Evolutionary conservation across 2,797 vertebrate species (phyloP), one percentile per base, ranked within the genome.

Genomic region (Sciurus vulgaris): DNA sequence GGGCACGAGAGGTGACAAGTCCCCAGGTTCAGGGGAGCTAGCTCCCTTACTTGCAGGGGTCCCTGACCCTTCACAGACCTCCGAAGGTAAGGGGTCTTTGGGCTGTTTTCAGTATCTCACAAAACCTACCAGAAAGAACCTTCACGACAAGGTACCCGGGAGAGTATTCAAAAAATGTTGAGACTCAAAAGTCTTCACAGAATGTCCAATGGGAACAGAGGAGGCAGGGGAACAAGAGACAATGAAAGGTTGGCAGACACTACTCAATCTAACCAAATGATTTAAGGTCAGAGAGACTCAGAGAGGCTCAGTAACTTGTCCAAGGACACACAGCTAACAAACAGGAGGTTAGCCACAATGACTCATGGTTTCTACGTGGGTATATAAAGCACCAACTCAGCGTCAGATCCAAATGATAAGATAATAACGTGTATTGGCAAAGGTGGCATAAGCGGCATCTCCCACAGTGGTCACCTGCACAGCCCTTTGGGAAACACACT

Each of bases 71-170:
- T 63, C 44, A 0, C 65, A 56, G 70, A 59, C 56, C 38, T 63
- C 59, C n/a, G 35, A 41, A 6, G 28, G n/a, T 47, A 51, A 17
- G 10, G 83, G 17, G 30, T 44, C 56, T 14, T 54, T 51, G 51
- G 65, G n/a, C 54, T 28, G 22, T 49, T 65, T 74, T 76, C 76
- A 41, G 30, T 54, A 35, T 83, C 49, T 82, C 56, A 54, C 79
- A 89, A 90, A 78, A 76, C 47, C 56, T 38, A 54, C 51, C 22
- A 88, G 85, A 93, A 96, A 78, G 67, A 61, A 83, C 56, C 51
- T 35, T 79, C 2, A 10, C 20, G 83, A 69, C 30, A 78, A 82
- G 49, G 28, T 78, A 56, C 35, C 51, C 20, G 14, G 8, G 38
- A 89, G 17, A 35, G n/a, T 82, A 73, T 73, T n/a, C 44, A 63